Percentiles rank a stretch among this genome's conserved stretches.
phyloP scores from a whole-genome alignment of 2,113 vertebrate genomes.

The Tachysurus vachellii region DNA sequence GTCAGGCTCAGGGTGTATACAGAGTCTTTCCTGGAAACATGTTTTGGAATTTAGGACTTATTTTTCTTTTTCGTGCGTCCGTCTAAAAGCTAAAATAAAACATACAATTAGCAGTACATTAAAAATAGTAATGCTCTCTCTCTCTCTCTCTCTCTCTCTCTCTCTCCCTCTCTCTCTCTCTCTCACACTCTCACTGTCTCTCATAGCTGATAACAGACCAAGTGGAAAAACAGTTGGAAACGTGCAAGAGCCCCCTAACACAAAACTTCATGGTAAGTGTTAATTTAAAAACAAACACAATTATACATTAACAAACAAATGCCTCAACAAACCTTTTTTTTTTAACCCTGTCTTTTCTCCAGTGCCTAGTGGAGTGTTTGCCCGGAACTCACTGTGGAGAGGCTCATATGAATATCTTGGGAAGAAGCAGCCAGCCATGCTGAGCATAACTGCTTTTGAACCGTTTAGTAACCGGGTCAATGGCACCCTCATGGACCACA shows the following conservation, averaged over 20 bases:
- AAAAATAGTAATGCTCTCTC: background rate
- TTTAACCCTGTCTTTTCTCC: background rate
- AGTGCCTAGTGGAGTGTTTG: slow-evolving; percentile 94
- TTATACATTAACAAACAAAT: background rate
- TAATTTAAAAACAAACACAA: background rate
- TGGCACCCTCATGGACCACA: slow-evolving; percentile 92
- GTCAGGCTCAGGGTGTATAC: background rate
- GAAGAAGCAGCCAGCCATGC: slow-evolving; percentile 95
- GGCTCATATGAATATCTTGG: slow-evolving; percentile 97
- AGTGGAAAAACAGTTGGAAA: slow-evolving; percentile 86
- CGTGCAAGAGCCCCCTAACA: slow-evolving; percentile 82
- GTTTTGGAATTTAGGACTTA: background rate
- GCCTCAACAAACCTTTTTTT: background rate
- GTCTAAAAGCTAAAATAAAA: background rate
- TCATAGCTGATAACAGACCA: slow-evolving; percentile 86
- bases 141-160: background rate
- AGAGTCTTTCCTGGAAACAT: background rate
- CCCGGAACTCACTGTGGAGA: slow-evolving; percentile 94
- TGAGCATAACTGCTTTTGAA: slow-evolving; percentile 91
- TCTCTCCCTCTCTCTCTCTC: slow-evolving; percentile 42
- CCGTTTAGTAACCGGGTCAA: slow-evolving; percentile 84
- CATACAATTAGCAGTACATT: background rate
- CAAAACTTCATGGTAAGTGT: slow-evolving; percentile 80
- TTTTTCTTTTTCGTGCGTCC: background rate
- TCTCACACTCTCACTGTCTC: slow-evolving; percentile 36